These are phyloP conservation scores for Chironex yamaguchii DNA, from an alignment of 30 jellyfish, hydroid and myxozoan genomes.

Conservation along the genomic window DNA sequence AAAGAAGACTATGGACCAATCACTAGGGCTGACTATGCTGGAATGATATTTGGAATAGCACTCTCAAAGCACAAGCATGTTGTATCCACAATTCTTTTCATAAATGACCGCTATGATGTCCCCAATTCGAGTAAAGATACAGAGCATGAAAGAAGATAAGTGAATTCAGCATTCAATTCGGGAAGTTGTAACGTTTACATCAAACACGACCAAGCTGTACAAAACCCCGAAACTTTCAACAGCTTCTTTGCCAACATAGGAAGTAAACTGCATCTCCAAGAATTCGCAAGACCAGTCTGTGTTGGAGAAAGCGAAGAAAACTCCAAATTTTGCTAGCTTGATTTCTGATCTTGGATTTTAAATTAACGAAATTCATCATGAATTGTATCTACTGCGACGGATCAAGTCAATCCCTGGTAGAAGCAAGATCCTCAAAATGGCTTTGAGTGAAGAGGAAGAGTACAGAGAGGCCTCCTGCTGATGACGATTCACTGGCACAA, in stretches of 20 bases:
- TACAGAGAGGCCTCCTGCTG: conserved; percentile 39
- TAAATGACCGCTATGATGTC: conserved; percentile 31
- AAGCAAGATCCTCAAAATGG: conserved; percentile 12
- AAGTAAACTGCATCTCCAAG: conserved; percentile 13
- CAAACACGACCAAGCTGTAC: conserved; percentile 6
- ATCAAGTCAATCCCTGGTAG: not conserved
- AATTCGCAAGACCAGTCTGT: conserved; percentile 14
- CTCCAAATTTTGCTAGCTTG: conserved; percentile 9
- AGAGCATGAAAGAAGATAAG: conserved; percentile 6
- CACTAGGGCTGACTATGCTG: conserved; percentile 59
- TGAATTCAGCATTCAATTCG: not conserved
- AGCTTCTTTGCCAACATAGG: conserved; percentile 25
- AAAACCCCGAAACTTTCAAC: not conserved
- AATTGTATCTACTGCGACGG: not conserved
- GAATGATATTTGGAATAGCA: conserved; percentile 12
- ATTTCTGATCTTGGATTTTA: not conserved
- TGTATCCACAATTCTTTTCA: conserved; percentile 17
- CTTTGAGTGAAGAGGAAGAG: conserved; percentile 1
- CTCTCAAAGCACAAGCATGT: not conserved
- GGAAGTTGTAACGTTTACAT: conserved; percentile 15
- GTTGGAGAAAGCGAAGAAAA: conserved; percentile 21
- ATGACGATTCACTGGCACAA: conserved; percentile 30
- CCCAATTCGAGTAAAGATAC: conserved; percentile 14
- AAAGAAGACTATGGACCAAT: conserved; percentile 18
- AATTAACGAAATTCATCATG: not conserved